Evolutionary conservation across 2,113 vertebrate species (phyloP).

Genomic region (Cryptomyrus ogoouensis): DNA sequence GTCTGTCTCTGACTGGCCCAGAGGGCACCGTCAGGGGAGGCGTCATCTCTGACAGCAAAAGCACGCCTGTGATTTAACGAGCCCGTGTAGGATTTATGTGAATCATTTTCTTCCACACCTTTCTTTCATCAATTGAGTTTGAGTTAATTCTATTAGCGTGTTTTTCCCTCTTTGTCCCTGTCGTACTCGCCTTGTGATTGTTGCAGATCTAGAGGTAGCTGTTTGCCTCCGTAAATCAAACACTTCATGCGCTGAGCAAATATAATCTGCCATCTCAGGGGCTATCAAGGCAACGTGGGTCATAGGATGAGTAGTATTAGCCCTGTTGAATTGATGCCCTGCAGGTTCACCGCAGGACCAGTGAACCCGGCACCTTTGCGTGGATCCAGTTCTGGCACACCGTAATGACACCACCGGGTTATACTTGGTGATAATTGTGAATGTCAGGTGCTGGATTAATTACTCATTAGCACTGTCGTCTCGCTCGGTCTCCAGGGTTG

Average conservation of each 20-base stretch:
- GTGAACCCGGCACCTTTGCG: background rate
- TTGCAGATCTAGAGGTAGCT: background rate
- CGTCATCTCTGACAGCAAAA: conserved; percentile 11
- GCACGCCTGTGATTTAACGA: conserved; percentile 12
- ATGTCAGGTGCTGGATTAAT: background rate
- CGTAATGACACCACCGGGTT: background rate
- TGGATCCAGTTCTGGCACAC: background rate
- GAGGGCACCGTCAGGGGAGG: conserved; percentile 27
- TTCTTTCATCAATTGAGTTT: background rate
- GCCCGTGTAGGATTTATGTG: background rate
- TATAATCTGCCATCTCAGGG: background rate
- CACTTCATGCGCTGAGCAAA: background rate
- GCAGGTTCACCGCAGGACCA: background rate
- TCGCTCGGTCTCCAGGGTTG: background rate
- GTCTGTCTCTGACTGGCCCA: conserved; percentile 17
- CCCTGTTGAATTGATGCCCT: background rate
- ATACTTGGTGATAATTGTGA: background rate
- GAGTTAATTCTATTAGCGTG: background rate
- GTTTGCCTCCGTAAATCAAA: conserved; percentile 4
- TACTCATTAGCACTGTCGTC: background rate
- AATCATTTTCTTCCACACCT: background rate
- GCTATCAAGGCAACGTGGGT: background rate
- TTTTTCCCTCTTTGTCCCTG: background rate
- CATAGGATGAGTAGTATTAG: background rate
- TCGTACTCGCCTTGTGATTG: background rate